Conservation (phyloP, 2,797 vertebrate species). For the Anabas testudineus region DNA sequence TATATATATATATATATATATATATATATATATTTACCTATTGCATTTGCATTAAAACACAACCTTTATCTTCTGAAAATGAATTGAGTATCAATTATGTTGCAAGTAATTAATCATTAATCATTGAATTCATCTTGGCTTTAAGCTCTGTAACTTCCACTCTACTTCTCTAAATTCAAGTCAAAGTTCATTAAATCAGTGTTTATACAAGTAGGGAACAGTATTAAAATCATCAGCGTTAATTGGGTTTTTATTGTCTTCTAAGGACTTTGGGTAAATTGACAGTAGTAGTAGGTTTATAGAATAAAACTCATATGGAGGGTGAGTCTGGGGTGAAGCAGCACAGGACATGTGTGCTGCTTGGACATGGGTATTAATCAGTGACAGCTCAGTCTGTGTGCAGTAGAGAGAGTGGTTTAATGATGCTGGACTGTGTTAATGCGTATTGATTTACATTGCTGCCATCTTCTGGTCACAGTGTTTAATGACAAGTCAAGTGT, state of each 20-base stretch:
- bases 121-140: not conserved
- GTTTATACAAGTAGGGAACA: not conserved
- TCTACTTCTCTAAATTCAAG: not conserved
- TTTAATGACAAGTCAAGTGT: not conserved
- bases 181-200: not conserved
- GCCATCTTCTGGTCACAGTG: constrained; percentile 55
- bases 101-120: not conserved
- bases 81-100: not conserved
- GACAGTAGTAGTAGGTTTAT: too few species aligned
- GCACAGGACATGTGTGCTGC: not conserved
- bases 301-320: too few species aligned
- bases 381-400: not conserved
- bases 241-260: not conserved
- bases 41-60: not conserved
- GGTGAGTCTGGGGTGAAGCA: not conserved
- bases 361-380: not conserved
- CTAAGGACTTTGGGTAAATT: too few species aligned
- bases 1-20: too few species aligned
- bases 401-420: not conserved
- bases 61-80: not conserved
- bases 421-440: not conserved
- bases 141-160: too few species aligned
- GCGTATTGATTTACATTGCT: constrained; percentile 21
- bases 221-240: not conserved
- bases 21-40: not conserved